Base-by-base conservation (phyloP, 2,888 invertebrate species). In the Bombylius discolor region DNA sequence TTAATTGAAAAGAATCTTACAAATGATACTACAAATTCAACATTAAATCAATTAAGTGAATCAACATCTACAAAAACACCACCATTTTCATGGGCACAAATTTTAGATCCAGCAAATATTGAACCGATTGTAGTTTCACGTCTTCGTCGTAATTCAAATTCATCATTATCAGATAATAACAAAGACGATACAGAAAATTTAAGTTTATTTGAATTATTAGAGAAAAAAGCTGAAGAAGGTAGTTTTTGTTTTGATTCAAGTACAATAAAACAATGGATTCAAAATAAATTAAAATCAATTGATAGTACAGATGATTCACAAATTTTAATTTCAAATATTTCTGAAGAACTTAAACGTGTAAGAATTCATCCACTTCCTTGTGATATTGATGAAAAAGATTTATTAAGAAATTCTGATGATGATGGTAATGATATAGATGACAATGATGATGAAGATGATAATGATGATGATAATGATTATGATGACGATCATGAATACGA, bases 131-230 rank as follows among this genome's bases (percentile, higher is more conserved):
- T 66, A 3, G 59, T 63, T 14, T 49, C 48, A 23, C 23, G 13
- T 13, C 52, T 42, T n/a, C 47, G 49, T 11, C 36, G 39, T 3
- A 53, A 49, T 46, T n/a, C 44, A 53, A 63, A 59, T 46, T 61
- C 45, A 51, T 56, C 56, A 42, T 52, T 55, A 34, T 51, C 47
- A 47, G 50, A 49, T 52, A 31, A 23, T 7, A 6, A 12, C 11
- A 32, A 13, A 12, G 64, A 66, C 47, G 62, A 64, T 34, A 61
- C 71, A 4, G 82, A 81, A 42, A 87, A 88, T 66, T 77, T 89
- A 60, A 79, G 81, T 58, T 80, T 88, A 66, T 91, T 91, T 72
- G 89, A 91, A 66, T 68, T 85, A 7, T 72, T 91, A 44, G 90
- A 91, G 72, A 80, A 83, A 64, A 85, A 85, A 69, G 84, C 84